Base-by-base conservation (phyloP, 2,113 vertebrate species). In the Centropus unirufus region DNA sequence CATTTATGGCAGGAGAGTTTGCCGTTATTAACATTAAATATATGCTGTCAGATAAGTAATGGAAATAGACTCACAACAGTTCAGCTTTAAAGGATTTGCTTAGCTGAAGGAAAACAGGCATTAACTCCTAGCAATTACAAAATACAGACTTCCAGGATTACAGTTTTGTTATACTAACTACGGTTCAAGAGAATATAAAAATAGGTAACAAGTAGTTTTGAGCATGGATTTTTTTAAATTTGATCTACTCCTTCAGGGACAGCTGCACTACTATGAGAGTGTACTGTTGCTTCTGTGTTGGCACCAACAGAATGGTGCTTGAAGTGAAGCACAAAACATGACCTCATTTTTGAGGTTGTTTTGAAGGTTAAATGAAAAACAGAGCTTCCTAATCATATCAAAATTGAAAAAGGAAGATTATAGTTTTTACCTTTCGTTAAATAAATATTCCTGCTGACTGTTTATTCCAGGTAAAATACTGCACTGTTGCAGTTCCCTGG, bases 241-340 rank as follows among this genome's bases (percentile, higher is more conserved):
- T 8, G 47, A 78, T 34, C 12, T n/a, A 14, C 42, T n/a, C 24
- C 4, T 62, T 52, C 27, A 63, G 29, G 8, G 19, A 8, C 21
- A 42, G 14, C 6, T 92, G 18, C 47, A 16, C 13, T 30, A 46
- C 23, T 81, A 8, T 36, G 26, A 62, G 8, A 9, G 36, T 67
- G 13, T 62, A 18, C 36, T 42, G 24, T 17, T 83, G 19, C 8
- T 64, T 59, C 32, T 69, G 8, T 34, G 30, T 4, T 30, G 26
- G 14, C 27, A 39, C 2, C 3, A 27, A 46, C 2, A 49, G 18
- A 75, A 29, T 15, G 0, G 1, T n/a, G 4, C 21, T 75, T 55
- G 12, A 64, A 79, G 42, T 64, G 16, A 69, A 86, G 22, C 19
- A 66, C 19, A 49, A 69, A 76, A n/a, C 46, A 64, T 42, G 11